Percentiles rank a stretch among this genome's conserved stretches.
Conservation (phyloP, 2,797 vertebrate genomes). For the Diceros bicornis region DNA sequence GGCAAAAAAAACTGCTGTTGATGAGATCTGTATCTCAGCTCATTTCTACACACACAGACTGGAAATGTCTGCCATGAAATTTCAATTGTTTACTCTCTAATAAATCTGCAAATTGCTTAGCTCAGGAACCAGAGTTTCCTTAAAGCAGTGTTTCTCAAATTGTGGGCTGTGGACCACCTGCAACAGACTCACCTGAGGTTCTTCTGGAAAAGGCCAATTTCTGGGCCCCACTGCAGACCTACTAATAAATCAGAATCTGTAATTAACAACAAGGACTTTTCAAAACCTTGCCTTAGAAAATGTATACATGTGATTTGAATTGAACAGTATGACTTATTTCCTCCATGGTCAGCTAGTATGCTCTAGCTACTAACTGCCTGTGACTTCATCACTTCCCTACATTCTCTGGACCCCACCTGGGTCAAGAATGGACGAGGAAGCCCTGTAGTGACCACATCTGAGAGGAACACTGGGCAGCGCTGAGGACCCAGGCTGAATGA, state of each 20-base stretch:
- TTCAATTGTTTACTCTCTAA: not conserved
- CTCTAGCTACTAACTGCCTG: not conserved
- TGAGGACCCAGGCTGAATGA: not conserved
- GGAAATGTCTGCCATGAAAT: not conserved
- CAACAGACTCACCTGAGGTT: not conserved
- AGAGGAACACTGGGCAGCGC: not conserved
- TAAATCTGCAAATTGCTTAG: not conserved
- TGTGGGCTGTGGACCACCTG: not conserved
- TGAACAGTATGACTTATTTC: not conserved
- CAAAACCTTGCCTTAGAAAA: not conserved
- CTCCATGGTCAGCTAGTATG: not conserved
- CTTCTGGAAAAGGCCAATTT: not conserved
- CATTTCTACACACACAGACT: not conserved
- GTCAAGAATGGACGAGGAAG: not conserved
- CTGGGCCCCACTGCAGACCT: not conserved
- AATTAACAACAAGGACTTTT: not conserved
- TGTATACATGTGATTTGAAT: not conserved
- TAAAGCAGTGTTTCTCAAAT: not conserved
- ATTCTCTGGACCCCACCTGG: not conserved
- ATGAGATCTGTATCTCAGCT: not conserved
- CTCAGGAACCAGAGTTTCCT: not conserved
- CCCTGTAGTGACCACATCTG: fast-evolving
- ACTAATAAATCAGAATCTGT: not conserved
- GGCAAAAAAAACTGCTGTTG: not conserved
- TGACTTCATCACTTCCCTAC: not conserved